These are phyloP conservation scores for Chelonus insularis DNA, from an alignment of 1,140 invertebrate species.

Conservation along the genomic window DNA sequence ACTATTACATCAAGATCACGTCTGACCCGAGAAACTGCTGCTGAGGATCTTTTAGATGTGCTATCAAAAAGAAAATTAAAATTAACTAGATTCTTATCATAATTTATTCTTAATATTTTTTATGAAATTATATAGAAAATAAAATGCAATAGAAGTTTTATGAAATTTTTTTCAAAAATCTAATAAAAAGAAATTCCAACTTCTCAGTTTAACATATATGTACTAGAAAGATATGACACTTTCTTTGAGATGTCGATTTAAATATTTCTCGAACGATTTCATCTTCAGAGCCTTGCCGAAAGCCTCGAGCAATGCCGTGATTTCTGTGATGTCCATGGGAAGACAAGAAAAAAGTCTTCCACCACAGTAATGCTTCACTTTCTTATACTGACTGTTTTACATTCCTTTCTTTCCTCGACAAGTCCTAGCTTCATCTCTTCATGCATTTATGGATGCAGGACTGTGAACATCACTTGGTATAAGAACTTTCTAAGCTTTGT, in stretches of 20 bases:
- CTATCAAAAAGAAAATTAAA: too few relatives aligned
- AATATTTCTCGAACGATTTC: slow-evolving; percentile 23
- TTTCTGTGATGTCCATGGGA: background rate
- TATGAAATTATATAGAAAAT: too few relatives aligned
- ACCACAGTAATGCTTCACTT: too few relatives aligned
- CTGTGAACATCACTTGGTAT: background rate
- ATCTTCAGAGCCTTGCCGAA: background rate
- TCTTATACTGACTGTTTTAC: background rate
- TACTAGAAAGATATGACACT: too few relatives aligned
- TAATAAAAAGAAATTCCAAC: too few relatives aligned
- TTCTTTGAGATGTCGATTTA: slow-evolving; percentile 27
- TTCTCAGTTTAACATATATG: slow-evolving; percentile 10
- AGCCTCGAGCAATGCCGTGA: background rate
- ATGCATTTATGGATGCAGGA: slow-evolving; percentile 9
- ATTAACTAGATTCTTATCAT: too few relatives aligned
- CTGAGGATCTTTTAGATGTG: too few relatives aligned
- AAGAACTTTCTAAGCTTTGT: background rate
- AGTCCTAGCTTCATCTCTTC: background rate
- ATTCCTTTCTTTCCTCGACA: background rate
- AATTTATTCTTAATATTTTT: too few relatives aligned
- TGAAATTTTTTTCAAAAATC: too few relatives aligned
- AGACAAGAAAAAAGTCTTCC: background rate
- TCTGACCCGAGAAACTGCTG: too few relatives aligned
- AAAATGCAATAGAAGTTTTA: too few relatives aligned
- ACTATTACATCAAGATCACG: too few relatives aligned